Evolutionary conservation across 2,888 invertebrate genomes (phyloP), one percentile per base, ranked within the genome.

Genomic region (Tipula unca): DNA sequence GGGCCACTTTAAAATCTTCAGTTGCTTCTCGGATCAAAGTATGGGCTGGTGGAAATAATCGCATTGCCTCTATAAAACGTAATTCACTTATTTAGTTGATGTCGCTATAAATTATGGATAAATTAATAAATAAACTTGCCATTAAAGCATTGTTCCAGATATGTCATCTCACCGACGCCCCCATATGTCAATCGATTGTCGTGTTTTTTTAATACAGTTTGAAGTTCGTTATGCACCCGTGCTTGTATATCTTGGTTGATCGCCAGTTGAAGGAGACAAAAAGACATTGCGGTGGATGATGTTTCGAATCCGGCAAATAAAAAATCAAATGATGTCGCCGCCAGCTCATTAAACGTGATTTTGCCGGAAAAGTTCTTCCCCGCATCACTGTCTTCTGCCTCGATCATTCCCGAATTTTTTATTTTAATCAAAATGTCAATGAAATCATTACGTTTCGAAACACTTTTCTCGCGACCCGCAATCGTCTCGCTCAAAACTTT

Each of bases 221-320:
- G 88, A n/a, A 91, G 89, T 88, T 92, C 91, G 20, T 88, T 87
- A 42, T 90, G 87, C 4, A 90, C 88, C 86, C 88, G 89, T 3
- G 89, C 88, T 87, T 92, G 83, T 5, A 83, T 20, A 8, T 83
- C 83, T 35, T 32, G 90, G 88, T 93, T 90, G 0, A 91, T 0
- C 0, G 92, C 92, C 85, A 93, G 87, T 88, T 93, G 93, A 86
- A 92, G 89, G 0, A 92, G 88, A 0, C 91, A 87, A 87, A 93
- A 92, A 0, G 90, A 88, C 89, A 92, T 89, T 0, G 89, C 29
- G 4, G 84, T 86, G 10, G 89, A 88, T 29, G 89, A 89, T 0
- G 92, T 92, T 25, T 93, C 92, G 29, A 92, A 93, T 0, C 93
- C 93, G 69, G 92, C 93, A 1, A 92, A 87, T 87, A 93, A 92